Evolutionary conservation across 2,797 vertebrate genomes (phyloP).

Genomic region (Hydrocynus forskahlii): DNA sequence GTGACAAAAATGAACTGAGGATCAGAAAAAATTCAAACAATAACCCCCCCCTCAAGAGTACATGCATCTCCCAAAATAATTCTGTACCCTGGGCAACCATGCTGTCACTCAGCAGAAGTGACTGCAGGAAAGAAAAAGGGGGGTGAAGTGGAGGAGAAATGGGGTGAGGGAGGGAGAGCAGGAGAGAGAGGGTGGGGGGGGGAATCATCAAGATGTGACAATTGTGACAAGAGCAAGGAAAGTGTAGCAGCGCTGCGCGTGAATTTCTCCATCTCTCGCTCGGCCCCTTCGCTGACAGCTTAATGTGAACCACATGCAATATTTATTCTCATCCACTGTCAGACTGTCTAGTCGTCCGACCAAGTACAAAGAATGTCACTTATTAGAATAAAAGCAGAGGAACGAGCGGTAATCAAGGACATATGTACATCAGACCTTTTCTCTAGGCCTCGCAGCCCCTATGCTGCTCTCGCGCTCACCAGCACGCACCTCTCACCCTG

Average conservation of each 20-base stretch:
- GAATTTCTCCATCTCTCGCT: constrained; percentile 93
- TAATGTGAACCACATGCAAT: constrained; percentile 99
- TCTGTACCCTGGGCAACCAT: constrained; percentile 74
- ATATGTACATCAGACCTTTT: constrained; percentile 97
- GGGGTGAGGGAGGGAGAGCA: constrained; percentile 55
- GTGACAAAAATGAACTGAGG: constrained; percentile 46
- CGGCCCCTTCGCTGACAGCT: constrained; percentile 92
- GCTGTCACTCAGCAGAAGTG: constrained; percentile 77
- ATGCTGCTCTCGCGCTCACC: constrained; percentile 88
- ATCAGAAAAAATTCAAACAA: constrained; percentile 66
- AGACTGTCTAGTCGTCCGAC: constrained; percentile 99
- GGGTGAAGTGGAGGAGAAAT: constrained; percentile 3
- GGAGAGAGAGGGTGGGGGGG: constrained; percentile 39
- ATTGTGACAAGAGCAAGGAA: constrained; percentile 98
- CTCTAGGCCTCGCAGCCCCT: constrained; percentile 72
- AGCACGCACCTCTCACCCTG: constrained; percentile 95
- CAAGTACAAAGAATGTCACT: constrained; percentile 99
- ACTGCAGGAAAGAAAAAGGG: constrained; percentile 64
- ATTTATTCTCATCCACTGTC: constrained; percentile 99
- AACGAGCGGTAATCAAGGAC: constrained; percentile 99
- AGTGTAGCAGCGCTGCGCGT: constrained; percentile 90
- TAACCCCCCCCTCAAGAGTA: constrained; percentile 63
- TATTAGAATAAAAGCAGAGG: constrained; percentile 99
- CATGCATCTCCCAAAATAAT: constrained; percentile 75
- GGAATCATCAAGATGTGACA: constrained; percentile 96